Evolutionary conservation across 2,888 invertebrate species (phyloP).

Genomic region (Scaptomyza flava): DNA sequence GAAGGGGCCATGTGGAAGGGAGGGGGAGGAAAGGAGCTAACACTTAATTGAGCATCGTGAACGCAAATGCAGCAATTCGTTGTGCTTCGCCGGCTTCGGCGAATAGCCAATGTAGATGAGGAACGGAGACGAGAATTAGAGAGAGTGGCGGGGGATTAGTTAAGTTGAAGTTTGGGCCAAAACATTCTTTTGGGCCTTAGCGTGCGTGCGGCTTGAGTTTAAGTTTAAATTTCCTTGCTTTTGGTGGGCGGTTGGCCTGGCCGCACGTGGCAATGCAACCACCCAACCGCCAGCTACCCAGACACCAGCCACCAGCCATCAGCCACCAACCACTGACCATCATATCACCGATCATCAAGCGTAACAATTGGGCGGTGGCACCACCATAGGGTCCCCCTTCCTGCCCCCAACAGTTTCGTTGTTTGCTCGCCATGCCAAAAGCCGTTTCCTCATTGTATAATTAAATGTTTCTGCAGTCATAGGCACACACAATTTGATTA

Average conservation of each 20-base stretch:
- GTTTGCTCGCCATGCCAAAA: slow-evolving; percentile 20
- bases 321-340: neutral
- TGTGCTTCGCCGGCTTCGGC: slow-evolving; percentile 66
- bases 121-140: neutral
- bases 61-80: slow-evolving; percentile 72
- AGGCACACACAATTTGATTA: slow-evolving; percentile 70
- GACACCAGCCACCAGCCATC: neutral
- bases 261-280: slow-evolving; percentile 51
- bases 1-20: neutral
- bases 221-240: slow-evolving; percentile 36
- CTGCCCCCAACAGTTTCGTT: slow-evolving; percentile 1
- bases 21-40: slow-evolving; percentile 9
- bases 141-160: neutral
- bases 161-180: slow-evolving; percentile 1
- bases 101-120: slow-evolving; percentile 14
- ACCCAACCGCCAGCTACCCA: slow-evolving; percentile 9
- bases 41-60: slow-evolving; percentile 69
- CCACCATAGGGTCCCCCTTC: slow-evolving; percentile 3
- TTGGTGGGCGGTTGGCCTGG: slow-evolving; percentile 41
- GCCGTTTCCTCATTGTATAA: slow-evolving; percentile 65
- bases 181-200: slow-evolving; percentile 39
- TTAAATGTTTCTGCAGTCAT: slow-evolving; percentile 69
- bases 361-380: slow-evolving; percentile 60
- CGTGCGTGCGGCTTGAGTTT: slow-evolving; percentile 33
- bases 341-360: slow-evolving; percentile 33